phyloP scores from a whole-genome alignment of 2,797 vertebrate species.

The Amazona finschi region DNA sequence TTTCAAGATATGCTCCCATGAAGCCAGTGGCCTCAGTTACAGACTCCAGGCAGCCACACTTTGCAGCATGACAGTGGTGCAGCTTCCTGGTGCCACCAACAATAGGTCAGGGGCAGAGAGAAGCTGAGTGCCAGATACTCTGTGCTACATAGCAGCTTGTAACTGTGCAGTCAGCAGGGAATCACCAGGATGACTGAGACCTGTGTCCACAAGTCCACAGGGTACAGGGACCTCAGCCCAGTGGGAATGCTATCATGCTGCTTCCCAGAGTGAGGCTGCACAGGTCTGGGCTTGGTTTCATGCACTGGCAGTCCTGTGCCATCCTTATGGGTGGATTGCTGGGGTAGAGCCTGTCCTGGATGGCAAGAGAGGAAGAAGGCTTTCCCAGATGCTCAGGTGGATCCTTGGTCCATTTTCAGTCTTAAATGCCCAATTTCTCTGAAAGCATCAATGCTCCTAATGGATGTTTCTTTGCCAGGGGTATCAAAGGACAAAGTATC shows the following conservation, averaged over 20 bases:
- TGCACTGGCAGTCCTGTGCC: background rate
- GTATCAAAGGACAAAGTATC: background rate
- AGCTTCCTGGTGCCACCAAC: background rate
- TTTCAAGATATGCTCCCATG: background rate
- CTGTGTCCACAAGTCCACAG: accelerated
- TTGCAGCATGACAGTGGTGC: accelerated
- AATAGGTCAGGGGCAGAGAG: background rate
- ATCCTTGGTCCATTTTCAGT: background rate
- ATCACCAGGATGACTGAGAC: accelerated
- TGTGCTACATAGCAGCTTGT: background rate
- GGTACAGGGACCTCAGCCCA: background rate
- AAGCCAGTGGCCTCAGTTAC: background rate
- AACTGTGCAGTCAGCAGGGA: background rate
- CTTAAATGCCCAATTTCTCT: background rate
- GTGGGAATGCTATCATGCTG: background rate
- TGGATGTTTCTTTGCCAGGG: background rate
- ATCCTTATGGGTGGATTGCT: background rate
- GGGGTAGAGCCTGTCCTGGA: background rate
- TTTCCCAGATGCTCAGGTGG: background rate
- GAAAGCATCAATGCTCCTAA: background rate
- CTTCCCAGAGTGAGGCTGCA: background rate
- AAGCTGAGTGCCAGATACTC: background rate
- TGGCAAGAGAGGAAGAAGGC: background rate
- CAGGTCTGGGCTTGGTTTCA: background rate
- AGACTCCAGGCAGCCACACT: background rate